These are phyloP conservation scores for Spodoptera picta DNA, from an alignment of 2,888 invertebrate genomes.

Conservation along the genomic window DNA sequence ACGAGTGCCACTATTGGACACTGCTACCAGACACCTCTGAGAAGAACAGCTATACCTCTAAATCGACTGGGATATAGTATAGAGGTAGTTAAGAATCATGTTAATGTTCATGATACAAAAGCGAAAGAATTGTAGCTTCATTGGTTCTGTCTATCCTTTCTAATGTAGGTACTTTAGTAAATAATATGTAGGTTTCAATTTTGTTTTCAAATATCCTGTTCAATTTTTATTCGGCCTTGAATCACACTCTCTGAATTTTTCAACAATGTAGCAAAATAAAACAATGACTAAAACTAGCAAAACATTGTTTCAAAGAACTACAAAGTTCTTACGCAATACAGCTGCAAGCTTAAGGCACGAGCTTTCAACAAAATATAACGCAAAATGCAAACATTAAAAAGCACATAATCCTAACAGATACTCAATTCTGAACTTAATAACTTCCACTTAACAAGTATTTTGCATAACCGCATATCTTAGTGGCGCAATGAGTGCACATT, in stretches of 20 bases:
- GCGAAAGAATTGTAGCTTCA: no score
- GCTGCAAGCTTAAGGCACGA: neutral
- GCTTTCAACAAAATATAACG: constrained; percentile 1
- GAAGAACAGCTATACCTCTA: no score
- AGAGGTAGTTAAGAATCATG: no score
- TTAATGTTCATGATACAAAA: no score
- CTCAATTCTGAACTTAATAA: constrained; percentile 65
- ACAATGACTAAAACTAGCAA: constrained; percentile 1
- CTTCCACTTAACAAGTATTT: constrained; percentile 61
- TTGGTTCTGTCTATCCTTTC: no score
- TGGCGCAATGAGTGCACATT: constrained; percentile 70
- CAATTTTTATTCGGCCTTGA: no score
- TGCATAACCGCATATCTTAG: constrained; percentile 71
- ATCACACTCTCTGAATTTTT: no score
- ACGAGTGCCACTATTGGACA: constrained; percentile 61
- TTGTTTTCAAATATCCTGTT: no score
- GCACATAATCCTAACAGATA: constrained; percentile 33
- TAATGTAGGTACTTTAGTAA: no score
- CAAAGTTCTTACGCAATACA: constrained; percentile 12
- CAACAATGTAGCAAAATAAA: neutral
- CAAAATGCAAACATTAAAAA: constrained; percentile 9
- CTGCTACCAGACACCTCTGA: constrained; percentile 6
- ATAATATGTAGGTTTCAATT: no score
- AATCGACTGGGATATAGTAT: no score
- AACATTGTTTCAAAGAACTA: constrained; percentile 7